phyloP scores from a whole-genome alignment of 2,113 vertebrate species.

The Sapayoa aenigma region DNA sequence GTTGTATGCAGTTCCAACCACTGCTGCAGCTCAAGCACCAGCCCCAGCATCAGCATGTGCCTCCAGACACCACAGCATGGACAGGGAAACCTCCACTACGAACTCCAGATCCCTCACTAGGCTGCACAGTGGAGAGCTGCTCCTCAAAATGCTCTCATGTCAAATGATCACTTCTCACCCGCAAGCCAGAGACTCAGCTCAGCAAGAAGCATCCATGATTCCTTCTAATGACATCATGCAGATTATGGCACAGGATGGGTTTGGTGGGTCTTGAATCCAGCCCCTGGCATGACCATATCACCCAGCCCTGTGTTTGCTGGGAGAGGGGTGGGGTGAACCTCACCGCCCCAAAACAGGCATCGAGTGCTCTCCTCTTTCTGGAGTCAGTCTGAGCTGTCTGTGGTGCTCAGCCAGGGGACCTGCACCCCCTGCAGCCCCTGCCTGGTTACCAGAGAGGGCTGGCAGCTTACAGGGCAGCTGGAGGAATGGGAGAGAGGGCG shows the following conservation, averaged over 20 bases:
- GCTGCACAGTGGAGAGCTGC: background rate
- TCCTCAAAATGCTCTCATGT: rapidly evolving
- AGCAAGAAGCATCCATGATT: background rate
- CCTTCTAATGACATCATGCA: rapidly evolving
- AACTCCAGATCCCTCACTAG: background rate
- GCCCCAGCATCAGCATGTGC: rapidly evolving
- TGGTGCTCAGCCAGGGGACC: background rate
- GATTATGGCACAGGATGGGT: rapidly evolving
- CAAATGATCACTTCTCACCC: background rate
- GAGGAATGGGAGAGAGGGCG: background rate
- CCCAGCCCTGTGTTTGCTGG: too few relatives aligned
- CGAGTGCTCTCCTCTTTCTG: background rate
- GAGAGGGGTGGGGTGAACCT: background rate
- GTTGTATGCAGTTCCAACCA: rapidly evolving
- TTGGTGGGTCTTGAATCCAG: background rate
- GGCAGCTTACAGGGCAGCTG: background rate
- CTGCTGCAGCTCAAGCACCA: background rate
- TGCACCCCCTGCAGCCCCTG: background rate
- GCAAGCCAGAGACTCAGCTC: background rate
- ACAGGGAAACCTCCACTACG: background rate
- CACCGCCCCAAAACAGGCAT: background rate
- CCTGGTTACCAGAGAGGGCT: background rate
- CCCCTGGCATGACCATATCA: rapidly evolving
- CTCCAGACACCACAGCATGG: rapidly evolving
- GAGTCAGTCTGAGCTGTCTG: background rate